Evolutionary conservation across 1,140 invertebrate species (phyloP).

Genomic region (Drosophila sproati): DNA sequence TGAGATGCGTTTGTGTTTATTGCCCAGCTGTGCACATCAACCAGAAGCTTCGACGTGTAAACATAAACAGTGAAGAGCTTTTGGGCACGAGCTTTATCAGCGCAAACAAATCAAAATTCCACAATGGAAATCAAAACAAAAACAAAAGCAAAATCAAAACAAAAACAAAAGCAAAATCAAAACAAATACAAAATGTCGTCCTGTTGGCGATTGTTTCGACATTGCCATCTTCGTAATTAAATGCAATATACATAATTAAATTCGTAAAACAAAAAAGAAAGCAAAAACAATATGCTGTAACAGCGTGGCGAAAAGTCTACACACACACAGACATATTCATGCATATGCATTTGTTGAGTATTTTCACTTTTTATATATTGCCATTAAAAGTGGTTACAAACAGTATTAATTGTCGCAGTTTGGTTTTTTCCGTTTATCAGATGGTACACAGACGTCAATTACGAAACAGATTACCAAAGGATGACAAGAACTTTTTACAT

Average conservation of each 20-base stretch:
- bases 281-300: slow-evolving; percentile 22
- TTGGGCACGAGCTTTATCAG: slow-evolving; percentile 24
- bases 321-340: not conserved
- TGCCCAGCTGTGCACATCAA: slow-evolving; percentile 11
- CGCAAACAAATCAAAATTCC: slow-evolving; percentile 8
- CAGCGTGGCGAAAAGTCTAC: slow-evolving; percentile 9
- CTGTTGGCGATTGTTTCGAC: not conserved
- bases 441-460: too few species aligned
- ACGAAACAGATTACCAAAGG: not conserved
- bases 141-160: not conserved
- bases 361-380: slow-evolving; percentile 14
- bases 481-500: not conserved
- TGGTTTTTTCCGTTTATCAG: not conserved
- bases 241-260: slow-evolving; percentile 17
- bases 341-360: slow-evolving; percentile 1
- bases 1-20: not conserved
- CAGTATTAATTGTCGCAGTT: not conserved
- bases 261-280: not conserved
- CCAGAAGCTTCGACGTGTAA: slow-evolving; percentile 34
- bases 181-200: not conserved
- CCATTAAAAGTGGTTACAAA: not conserved
- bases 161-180: slow-evolving; percentile 8
- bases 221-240: not conserved
- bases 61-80: slow-evolving; percentile 41
- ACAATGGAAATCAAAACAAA: slow-evolving; percentile 17